Percentiles rank a stretch among this genome's conserved stretches.
phyloP scores from a whole-genome alignment of 2,888 invertebrate species.

The Meteorus colon region DNA sequence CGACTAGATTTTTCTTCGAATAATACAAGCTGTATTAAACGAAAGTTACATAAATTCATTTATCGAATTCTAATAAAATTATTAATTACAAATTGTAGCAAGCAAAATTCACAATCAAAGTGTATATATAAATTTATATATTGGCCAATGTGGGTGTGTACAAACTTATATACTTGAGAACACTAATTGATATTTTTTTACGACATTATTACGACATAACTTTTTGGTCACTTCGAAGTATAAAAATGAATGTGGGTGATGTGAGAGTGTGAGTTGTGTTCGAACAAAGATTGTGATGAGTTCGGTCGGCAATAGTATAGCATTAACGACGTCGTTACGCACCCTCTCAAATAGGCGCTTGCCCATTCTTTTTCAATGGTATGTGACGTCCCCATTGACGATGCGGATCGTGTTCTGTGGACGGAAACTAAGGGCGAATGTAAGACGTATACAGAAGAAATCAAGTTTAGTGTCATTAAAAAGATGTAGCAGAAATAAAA shows the following conservation, averaged over 20 bases:
- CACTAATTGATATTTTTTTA: slow-evolving; percentile 21
- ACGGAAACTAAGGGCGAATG: slow-evolving; percentile 4
- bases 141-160: neutral
- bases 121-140: neutral
- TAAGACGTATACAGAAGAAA: neutral
- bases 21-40: neutral
- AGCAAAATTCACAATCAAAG: neutral
- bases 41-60: neutral
- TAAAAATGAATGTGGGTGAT: neutral
- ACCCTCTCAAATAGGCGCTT: slow-evolving; percentile 28
- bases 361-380: slow-evolving; percentile 35
- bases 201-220: neutral
- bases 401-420: neutral
- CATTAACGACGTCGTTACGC: slow-evolving; percentile 54
- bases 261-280: slow-evolving; percentile 32
- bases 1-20: neutral
- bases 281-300: slow-evolving; percentile 43
- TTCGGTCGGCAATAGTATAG: slow-evolving; percentile 36
- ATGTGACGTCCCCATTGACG: slow-evolving; percentile 11
- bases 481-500: slow-evolving; percentile 23
- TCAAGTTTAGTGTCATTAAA: slow-evolving; percentile 11
- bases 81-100: neutral
- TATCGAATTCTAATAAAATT: neutral
- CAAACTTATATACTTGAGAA: neutral
- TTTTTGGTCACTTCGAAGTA: neutral